Conservation (phyloP, 2,797 vertebrate genomes). For the Rachycentron canadum region DNA sequence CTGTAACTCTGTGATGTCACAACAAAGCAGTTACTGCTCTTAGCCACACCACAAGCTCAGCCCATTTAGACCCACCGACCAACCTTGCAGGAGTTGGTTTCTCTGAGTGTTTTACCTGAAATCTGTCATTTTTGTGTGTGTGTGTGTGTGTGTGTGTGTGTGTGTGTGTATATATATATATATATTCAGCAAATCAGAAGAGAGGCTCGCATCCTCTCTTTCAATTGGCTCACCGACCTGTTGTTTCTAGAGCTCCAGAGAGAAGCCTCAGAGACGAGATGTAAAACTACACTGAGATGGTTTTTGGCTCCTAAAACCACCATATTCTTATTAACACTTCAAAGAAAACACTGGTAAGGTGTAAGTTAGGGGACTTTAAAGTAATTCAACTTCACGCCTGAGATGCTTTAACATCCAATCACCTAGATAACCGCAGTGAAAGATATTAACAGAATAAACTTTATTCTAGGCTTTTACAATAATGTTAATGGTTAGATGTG, state of each 20-base stretch:
- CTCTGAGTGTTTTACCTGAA: neutral
- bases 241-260: neutral
- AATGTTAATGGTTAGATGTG: neutral
- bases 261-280: neutral
- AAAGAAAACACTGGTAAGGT: neutral
- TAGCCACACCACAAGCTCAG: no score
- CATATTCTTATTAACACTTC: neutral
- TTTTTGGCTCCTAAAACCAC: neutral
- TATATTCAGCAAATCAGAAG: neutral
- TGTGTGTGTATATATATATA: no score
- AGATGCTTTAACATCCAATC: constrained; percentile 3
- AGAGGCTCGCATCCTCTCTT: neutral
- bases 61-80: no score
- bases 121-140: neutral
- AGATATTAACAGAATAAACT: constrained; percentile 15
- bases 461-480: constrained; percentile 16
- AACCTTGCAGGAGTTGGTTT: neutral
- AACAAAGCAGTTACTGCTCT: no score
- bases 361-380: neutral
- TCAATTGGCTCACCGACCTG: neutral
- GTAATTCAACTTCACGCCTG: neutral
- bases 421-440: neutral
- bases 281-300: neutral
- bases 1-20: no score
- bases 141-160: no score